Evolutionary conservation across 2,113 vertebrate genomes (phyloP).

Genomic region (Coptodon bakossiorum): DNA sequence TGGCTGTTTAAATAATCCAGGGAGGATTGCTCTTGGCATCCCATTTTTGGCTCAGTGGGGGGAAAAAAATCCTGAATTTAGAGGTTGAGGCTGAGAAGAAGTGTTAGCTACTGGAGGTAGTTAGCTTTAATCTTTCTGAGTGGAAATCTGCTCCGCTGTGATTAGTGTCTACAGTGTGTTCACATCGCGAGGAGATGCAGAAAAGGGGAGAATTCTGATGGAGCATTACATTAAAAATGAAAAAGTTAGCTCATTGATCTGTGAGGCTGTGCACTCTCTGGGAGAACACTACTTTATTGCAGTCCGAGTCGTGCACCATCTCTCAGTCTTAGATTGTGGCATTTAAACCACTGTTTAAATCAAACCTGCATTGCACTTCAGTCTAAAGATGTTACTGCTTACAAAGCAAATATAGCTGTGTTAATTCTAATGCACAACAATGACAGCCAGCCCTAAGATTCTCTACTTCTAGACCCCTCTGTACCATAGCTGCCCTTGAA

Average conservation of each 20-base stretch:
- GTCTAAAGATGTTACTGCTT: background rate
- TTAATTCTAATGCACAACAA: background rate
- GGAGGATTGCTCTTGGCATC: constrained; percentile 47
- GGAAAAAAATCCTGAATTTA: constrained; percentile 11
- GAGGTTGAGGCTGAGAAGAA: constrained; percentile 6
- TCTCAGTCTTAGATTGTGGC: background rate
- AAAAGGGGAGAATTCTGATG: background rate
- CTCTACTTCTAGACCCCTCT: background rate
- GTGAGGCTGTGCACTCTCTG: background rate
- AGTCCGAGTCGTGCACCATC: background rate
- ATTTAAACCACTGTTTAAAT: background rate
- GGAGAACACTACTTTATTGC: background rate
- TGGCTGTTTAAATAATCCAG: constrained; percentile 55
- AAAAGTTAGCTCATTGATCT: background rate
- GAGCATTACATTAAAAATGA: background rate
- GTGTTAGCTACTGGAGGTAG: constrained; percentile 5
- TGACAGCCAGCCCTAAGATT: background rate
- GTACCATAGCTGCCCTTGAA: background rate
- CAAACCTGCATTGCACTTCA: background rate
- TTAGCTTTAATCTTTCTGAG: constrained; percentile 23
- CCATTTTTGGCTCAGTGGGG: constrained; percentile 31
- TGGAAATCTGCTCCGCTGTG: constrained; percentile 17
- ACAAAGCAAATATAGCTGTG: background rate
- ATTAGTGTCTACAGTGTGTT: background rate
- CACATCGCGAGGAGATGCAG: background rate